Base-by-base conservation (phyloP, 2,888 invertebrate species). In the Molanna angustata region DNA sequence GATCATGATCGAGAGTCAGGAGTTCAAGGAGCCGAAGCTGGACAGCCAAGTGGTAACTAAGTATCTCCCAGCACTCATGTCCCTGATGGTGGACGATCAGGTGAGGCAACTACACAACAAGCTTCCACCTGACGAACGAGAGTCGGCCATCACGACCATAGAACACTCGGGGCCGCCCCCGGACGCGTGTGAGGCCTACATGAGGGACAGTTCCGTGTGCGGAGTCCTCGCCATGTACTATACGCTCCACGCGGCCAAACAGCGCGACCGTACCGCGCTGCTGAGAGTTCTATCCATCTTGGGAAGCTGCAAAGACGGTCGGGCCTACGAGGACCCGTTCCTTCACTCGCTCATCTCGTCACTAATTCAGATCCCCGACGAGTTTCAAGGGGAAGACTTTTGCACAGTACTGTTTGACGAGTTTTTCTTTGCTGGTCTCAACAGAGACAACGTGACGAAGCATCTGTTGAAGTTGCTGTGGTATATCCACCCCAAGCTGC, bases 1-100 rank as follows among this genome's bases (percentile, higher is more conserved):
- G 95, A 87, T 92, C 22, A 96, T 97, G 91, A 95, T 97, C 60
- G 94, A 95, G 69, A 91, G 93, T 1, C 88, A 92, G 74, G 90
- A 92, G 62, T 96, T 95, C 65, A 94, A 94, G 66, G 97, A 97
- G 69, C 95, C 96, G 0, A 94, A 94, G 73, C 75, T 96, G 53
- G 95, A 96, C 63, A 86, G 87, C 65, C 91, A 93, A 75, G 86
- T 96, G 21, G 91, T 97, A 0, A 95, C 94, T 1, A 94, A 95
- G 71, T 96, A 94, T 72, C 73, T 97, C 57, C 95, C 97, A 1
- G 91, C 94, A 1, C 72, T 97, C 6, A 92, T 95, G 88, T 91
- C 93, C 0, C 76, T 96, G 6, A 94, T 97, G 87, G 94, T 90
- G 0, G 90, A 90, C 65, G 90, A 90, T 66, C 89, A 89, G 74